phyloP scores from a whole-genome alignment of 2,888 invertebrate species.

The Adela reaumurella region DNA sequence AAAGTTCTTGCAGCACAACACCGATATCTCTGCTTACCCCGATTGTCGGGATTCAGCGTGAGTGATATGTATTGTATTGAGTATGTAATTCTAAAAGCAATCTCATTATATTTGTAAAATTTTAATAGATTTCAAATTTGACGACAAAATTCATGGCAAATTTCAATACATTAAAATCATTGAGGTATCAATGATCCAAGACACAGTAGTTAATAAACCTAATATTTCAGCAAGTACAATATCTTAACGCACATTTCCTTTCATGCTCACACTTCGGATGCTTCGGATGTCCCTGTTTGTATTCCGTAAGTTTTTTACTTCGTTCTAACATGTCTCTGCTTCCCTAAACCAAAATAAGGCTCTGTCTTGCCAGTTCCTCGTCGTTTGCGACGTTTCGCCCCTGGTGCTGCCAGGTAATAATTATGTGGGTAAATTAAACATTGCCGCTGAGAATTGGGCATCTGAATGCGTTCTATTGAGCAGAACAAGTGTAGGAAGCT shows the following conservation, averaged over 20 bases:
- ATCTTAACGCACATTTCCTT: background rate
- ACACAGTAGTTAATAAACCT: background rate
- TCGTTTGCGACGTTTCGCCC: background rate
- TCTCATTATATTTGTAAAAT: too few species aligned
- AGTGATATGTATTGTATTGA: too few species aligned
- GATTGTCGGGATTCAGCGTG: too few species aligned
- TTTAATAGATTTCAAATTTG: too few species aligned
- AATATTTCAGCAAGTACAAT: background rate
- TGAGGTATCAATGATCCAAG: too few species aligned
- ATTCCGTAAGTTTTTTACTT: background rate
- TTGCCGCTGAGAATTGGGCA: conserved; percentile 2
- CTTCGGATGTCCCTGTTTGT: conserved; percentile 5
- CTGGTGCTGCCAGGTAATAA: background rate
- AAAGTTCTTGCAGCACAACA: too few species aligned
- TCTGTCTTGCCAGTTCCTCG: conserved; percentile 25
- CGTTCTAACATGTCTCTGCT: background rate
- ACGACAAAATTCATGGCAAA: too few species aligned
- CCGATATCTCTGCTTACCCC: too few species aligned
- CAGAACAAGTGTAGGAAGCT: background rate
- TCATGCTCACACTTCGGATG: conserved; percentile 4
- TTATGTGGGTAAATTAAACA: conserved; percentile 3
- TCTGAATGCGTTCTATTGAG: conserved; percentile 3
- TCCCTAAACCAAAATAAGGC: conserved; percentile 37
- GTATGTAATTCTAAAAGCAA: too few species aligned
- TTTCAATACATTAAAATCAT: too few species aligned